Conservation (phyloP, 2,888 invertebrate genomes). For the Drosophila greeni region DNA sequence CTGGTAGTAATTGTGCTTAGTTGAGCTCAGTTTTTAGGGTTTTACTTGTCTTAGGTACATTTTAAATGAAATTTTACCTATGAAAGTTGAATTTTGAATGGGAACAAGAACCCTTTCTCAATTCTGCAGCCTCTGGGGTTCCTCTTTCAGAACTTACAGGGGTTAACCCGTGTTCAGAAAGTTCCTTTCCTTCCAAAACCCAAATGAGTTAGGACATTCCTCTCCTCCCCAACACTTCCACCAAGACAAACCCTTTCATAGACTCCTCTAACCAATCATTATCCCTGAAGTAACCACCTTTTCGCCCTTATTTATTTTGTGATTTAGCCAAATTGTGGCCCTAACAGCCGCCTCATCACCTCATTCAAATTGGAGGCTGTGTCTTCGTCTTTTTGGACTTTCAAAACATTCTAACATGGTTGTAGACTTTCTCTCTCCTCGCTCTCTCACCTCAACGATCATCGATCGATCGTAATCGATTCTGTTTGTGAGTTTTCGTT, state of each 20-base stretch:
- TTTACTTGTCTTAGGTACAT: background rate
- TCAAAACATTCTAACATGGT: slow-evolving; percentile 5
- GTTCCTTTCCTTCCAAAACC: too few relatives aligned
- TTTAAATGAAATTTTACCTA: background rate
- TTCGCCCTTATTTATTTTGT: background rate
- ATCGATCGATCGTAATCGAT: slow-evolving; percentile 17
- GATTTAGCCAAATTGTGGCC: background rate
- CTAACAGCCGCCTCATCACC: slow-evolving; percentile 7
- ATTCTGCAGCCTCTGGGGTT: background rate
- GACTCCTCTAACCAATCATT: background rate
- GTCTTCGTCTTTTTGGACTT: slow-evolving; percentile 3
- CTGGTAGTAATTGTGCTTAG: background rate
- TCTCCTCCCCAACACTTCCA: background rate
- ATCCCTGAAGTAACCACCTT: background rate
- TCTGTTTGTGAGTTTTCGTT: slow-evolving; percentile 44
- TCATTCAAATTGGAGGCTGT: slow-evolving; percentile 7
- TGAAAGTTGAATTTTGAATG: too few relatives aligned
- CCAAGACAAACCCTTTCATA: accelerated
- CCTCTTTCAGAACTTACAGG: background rate
- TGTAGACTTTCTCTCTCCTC: slow-evolving; percentile 19
- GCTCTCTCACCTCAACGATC: background rate
- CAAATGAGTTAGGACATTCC: too few relatives aligned
- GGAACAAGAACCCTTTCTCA: background rate
- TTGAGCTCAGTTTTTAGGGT: background rate
- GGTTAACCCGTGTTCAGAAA: too few relatives aligned